phyloP scores from a whole-genome alignment of 2,888 invertebrate genomes.

The Noctua janthina region DNA sequence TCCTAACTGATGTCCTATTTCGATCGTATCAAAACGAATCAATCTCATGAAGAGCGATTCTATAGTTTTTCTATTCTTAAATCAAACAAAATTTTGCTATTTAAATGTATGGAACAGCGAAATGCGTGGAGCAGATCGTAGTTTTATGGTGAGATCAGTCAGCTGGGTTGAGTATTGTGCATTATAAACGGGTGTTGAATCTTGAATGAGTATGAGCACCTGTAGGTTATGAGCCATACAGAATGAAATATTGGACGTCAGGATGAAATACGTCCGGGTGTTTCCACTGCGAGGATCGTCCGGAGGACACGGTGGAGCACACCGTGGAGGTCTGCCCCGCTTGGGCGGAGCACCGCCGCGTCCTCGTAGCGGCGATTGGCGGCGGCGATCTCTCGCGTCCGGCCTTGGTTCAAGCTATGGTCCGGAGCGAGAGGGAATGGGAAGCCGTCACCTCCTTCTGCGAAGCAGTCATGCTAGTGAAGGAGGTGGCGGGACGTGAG shows the following conservation, averaged over 20 bases:
- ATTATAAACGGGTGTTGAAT: constrained; percentile 13
- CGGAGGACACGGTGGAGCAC: too few relatives aligned
- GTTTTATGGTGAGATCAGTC: constrained; percentile 36
- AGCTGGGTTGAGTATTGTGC: constrained; percentile 12
- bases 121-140: constrained; percentile 35
- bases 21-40: constrained; percentile 49
- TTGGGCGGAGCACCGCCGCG: too few relatives aligned
- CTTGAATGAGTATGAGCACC: not conserved
- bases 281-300: too few relatives aligned
- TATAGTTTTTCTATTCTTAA: constrained; percentile 47
- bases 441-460: too few relatives aligned
- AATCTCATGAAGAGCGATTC: constrained; percentile 38
- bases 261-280: not conserved
- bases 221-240: not conserved
- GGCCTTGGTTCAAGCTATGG: too few relatives aligned
- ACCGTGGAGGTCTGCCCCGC: too few relatives aligned
- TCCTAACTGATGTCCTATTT: constrained; percentile 34
- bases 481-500: too few relatives aligned
- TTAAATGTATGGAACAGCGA: constrained; percentile 54
- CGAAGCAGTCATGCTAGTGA: too few relatives aligned
- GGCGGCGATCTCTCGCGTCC: too few relatives aligned
- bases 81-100: constrained; percentile 50
- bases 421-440: too few relatives aligned
- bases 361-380: too few relatives aligned
- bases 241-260: not conserved